phyloP scores from a whole-genome alignment of 2,113 vertebrate species.

The Mohoua ochrocephala region DNA sequence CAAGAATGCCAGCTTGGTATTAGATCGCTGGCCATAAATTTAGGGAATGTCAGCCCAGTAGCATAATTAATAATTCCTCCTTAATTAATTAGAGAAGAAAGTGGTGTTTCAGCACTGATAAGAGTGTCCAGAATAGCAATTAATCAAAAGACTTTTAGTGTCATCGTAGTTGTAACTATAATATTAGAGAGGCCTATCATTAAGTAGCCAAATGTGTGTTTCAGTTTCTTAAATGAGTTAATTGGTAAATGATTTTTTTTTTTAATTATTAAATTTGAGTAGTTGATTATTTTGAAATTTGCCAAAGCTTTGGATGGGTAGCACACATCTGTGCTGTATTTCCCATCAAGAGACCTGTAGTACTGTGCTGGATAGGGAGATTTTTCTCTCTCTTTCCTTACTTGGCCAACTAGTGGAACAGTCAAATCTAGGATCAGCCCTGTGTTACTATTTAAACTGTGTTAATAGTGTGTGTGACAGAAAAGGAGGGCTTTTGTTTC shows the following conservation, averaged over 20 bases:
- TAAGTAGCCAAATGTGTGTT: background rate
- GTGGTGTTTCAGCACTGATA: background rate
- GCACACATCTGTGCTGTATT: background rate
- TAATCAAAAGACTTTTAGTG: background rate
- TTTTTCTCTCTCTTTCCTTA: background rate
- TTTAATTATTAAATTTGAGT: background rate
- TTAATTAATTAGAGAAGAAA: background rate
- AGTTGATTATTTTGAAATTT: background rate
- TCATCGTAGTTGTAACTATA: background rate
- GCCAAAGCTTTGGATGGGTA: background rate
- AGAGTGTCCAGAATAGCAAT: background rate
- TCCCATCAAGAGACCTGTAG: background rate
- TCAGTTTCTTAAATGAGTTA: background rate
- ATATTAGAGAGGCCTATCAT: background rate
- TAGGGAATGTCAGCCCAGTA: background rate
- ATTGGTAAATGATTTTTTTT: background rate
- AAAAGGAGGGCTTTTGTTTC: background rate
- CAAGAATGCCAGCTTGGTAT: background rate
- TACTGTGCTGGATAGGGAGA: background rate
- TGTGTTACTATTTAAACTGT: background rate
- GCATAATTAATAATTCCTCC: background rate
- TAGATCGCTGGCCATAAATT: background rate
- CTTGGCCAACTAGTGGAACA: background rate
- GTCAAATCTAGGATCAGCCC: background rate
- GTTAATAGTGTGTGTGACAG: background rate